phyloP scores from a whole-genome alignment of 2,113 vertebrate genomes.

The Gadus macrocephalus region DNA sequence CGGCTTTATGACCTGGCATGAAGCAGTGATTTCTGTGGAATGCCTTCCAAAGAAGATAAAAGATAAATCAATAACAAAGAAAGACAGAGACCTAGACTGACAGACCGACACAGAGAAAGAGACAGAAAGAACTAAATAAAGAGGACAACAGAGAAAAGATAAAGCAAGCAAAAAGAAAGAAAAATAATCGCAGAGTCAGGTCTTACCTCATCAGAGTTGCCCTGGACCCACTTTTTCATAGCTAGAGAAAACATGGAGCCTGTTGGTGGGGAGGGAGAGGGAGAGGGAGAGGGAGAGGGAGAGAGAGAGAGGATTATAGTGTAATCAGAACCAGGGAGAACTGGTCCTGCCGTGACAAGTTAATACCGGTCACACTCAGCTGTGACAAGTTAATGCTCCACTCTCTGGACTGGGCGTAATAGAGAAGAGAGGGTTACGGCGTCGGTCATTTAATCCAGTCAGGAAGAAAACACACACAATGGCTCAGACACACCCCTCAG shows the following conservation, averaged over 20 bases:
- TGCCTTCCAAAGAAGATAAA: too few relatives aligned
- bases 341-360: too few relatives aligned
- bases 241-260: conserved; percentile 70
- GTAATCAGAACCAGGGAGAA: not conserved
- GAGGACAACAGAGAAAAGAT: not conserved
- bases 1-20: too few relatives aligned
- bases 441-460: not conserved
- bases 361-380: not conserved
- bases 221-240: conserved; percentile 71
- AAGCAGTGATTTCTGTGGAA: too few relatives aligned
- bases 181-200: too few relatives aligned
- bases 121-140: not conserved
- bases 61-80: not conserved
- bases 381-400: not conserved
- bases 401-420: not conserved
- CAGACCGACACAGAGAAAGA: not conserved
- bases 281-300: not conserved
- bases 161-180: not conserved
- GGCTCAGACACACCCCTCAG: not conserved
- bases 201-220: conserved; percentile 64
- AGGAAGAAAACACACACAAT: not conserved
- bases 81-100: not conserved
- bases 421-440: not conserved
- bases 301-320: not conserved
- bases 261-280: conserved; percentile 11